These are phyloP conservation scores for Manis crassicaudata DNA, from an alignment of 2,797 vertebrate species.

Conservation along the genomic window DNA sequence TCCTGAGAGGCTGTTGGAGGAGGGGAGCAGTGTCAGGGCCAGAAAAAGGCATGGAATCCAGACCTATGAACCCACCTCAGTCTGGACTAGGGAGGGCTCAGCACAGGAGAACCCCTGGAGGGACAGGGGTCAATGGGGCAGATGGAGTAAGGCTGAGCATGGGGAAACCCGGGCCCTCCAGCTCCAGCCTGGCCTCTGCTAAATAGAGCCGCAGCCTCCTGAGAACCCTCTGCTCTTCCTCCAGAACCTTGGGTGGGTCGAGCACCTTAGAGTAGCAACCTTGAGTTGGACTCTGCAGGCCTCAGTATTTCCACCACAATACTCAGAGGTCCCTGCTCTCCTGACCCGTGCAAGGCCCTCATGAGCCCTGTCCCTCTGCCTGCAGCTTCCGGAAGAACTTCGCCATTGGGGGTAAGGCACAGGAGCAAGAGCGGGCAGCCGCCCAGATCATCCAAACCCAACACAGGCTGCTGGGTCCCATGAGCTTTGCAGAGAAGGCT, in stretches of 20 bases:
- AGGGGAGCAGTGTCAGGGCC: background rate
- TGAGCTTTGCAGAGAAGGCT: slow-evolving; percentile 90
- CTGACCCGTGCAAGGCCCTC: background rate
- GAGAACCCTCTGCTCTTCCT: background rate
- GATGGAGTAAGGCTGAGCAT: background rate
- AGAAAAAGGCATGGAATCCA: background rate
- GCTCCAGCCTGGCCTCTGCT: background rate
- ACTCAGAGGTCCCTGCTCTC: background rate
- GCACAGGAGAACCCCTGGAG: background rate
- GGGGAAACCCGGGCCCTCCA: background rate
- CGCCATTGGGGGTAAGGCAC: slow-evolving; percentile 84
- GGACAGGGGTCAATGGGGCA: background rate
- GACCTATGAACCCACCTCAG: background rate
- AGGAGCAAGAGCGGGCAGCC: slow-evolving; percentile 84
- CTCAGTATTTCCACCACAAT: background rate
- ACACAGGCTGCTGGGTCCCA: slow-evolving; percentile 88
- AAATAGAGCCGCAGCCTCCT: background rate
- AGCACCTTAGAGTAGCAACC: background rate
- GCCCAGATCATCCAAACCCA: slow-evolving; percentile 89
- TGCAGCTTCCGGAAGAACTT: slow-evolving; percentile 92
- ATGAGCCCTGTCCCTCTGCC: background rate
- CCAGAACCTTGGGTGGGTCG: background rate
- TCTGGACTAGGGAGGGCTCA: background rate
- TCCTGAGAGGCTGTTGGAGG: background rate
- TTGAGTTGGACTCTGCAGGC: background rate